phyloP scores from a whole-genome alignment of 64 coral and sea anemone genomes.

The Montipora cactus region DNA sequence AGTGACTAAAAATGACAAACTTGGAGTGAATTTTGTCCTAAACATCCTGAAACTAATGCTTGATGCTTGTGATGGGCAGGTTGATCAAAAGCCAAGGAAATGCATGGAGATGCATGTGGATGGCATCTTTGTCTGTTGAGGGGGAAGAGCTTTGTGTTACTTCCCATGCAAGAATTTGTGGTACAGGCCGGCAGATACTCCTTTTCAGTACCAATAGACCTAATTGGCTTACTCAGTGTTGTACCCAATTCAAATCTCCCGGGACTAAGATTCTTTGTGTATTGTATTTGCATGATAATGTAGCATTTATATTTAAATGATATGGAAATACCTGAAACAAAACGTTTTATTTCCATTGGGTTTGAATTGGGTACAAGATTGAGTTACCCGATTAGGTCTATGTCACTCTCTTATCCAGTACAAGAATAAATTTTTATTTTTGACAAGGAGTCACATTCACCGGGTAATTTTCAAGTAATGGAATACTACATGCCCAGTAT shows the following conservation, averaged over 20 bases:
- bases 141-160: neutral
- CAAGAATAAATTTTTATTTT: neutral
- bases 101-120: neutral
- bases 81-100: neutral
- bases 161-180: neutral
- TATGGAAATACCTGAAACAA: too few relatives aligned
- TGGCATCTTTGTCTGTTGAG: conserved; percentile 5
- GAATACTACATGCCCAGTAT: neutral
- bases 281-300: too few relatives aligned
- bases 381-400: too few relatives aligned
- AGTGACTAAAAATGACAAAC: neutral
- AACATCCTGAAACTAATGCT: neutral
- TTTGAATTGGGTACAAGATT: too few relatives aligned
- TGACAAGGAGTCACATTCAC: neutral
- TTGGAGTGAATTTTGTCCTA: neutral
- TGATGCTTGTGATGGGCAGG: neutral
- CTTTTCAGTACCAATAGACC: neutral
- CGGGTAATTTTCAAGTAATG: neutral
- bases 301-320: too few relatives aligned
- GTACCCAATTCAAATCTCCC: too few relatives aligned
- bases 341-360: too few relatives aligned
- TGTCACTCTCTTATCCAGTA: neutral
- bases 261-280: too few relatives aligned
- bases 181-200: neutral
- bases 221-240: too few relatives aligned